Conservation (phyloP, 2,113 vertebrate genomes). For the Hippocampus guttulatus region DNA sequence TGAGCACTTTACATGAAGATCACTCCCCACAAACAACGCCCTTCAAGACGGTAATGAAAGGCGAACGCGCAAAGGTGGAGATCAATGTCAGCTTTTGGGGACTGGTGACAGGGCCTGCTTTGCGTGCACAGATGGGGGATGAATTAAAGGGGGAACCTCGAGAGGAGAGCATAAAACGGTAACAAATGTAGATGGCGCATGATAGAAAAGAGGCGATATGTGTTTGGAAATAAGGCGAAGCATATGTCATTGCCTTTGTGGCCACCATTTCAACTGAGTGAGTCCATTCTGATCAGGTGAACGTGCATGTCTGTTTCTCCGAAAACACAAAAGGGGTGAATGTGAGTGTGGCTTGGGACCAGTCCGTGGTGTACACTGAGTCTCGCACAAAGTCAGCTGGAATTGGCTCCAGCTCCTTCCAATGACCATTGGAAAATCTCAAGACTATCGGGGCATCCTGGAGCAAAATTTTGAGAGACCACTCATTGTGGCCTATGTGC, state of each 20-base stretch:
- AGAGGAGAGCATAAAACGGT: not conserved
- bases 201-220: not conserved
- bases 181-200: not conserved
- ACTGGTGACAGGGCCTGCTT: constrained; percentile 25
- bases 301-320: no score
- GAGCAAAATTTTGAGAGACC: no score
- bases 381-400: no score
- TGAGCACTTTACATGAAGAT: constrained; percentile 68
- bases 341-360: no score
- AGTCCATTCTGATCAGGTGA: no score
- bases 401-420: no score
- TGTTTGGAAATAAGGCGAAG: not conserved
- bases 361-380: no score
- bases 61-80: constrained; percentile 52
- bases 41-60: constrained; percentile 63
- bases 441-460: no score
- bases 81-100: constrained; percentile 48
- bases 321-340: no score
- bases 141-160: constrained; percentile 12
- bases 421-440: no score
- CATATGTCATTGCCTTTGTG: not conserved
- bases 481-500: no score
- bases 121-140: constrained; percentile 17
- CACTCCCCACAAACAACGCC: constrained; percentile 63
- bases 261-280: no score